Evolutionary conservation across 2,888 invertebrate genomes (phyloP), one percentile per base, ranked within the genome.

Genomic region (Lacanobia wlatinum): DNA sequence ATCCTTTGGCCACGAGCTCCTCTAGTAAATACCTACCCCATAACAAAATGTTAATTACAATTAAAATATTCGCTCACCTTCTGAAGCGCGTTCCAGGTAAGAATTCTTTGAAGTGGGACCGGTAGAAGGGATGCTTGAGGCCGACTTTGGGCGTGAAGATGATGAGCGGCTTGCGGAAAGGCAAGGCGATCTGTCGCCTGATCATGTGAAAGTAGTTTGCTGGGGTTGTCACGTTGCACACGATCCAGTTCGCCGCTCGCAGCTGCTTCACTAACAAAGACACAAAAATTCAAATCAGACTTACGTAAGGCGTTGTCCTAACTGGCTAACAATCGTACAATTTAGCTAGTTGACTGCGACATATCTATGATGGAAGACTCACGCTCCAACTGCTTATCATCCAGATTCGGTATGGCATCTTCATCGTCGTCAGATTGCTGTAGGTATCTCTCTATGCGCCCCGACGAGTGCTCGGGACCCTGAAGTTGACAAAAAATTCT

Each of bases 181-280:
- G 98, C 91, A 98, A 91, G 50, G 97, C 96, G 69, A 98, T 97
- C 94, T 98, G 98, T 21, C 98, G 96, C 60, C 98, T 96, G 65
- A 98, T 94, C 86, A 97, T 93, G 93, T 98, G 98, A 96, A 98
- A 98, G 87, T 97, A 97, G 93, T 98, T 98, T 38, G 98, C 98
- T 0, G 98, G 98, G 0, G 97, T 97, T 21, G 98, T 97, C 86
- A 97, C 96, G 93, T 98, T 98, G 73, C 97, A 97, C 8, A 97
- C 94, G 80, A 97, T 96, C 97, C 97, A 97, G 91, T 98, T 98
- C 81, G 97, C 97, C 28, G 97, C 97, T 70, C 97, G 97, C 43
- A 98, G 94, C 88, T 98, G 98, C 68, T 97, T 97, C 78, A 97
- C 97, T 94, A 82, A 0, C 21, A 58, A 74, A 10, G 14, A 43